Evolutionary conservation across 2,888 invertebrate genomes (phyloP).

Genomic region (Trachelus tabidus): DNA sequence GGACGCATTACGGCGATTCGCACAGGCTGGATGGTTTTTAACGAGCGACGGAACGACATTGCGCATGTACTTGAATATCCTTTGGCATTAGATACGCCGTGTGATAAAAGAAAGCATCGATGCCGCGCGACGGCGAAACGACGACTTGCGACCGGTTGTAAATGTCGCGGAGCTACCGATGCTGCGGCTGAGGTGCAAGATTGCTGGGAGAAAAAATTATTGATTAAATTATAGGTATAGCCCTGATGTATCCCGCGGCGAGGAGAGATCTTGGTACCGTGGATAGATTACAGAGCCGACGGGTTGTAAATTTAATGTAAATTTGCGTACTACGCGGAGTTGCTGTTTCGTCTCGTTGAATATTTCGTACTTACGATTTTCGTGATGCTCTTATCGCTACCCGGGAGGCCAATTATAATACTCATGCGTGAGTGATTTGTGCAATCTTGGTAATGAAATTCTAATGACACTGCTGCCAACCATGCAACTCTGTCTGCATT

Average conservation of each 20-base stretch:
- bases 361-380: neutral
- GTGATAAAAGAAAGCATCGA: neutral
- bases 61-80: neutral
- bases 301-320: constrained; percentile 1
- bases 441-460: constrained; percentile 56
- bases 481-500: constrained; percentile 26
- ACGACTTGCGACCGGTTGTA: neutral
- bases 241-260: neutral
- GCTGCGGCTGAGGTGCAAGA: neutral
- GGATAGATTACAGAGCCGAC: neutral
- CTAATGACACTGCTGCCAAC: constrained; percentile 56
- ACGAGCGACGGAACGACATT: neutral
- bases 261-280: neutral
- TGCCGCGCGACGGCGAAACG: neutral
- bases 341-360: neutral
- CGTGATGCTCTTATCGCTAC: constrained; percentile 19
- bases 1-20: neutral
- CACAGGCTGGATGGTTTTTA: neutral
- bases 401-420: constrained; percentile 57
- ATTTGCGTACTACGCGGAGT: neutral
- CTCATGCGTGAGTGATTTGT: constrained; percentile 37
- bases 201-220: neutral
- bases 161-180: neutral
- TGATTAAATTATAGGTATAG: constrained; percentile 1
- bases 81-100: neutral